Percentiles rank a stretch among this genome's conserved stretches.
Conservation (phyloP, 2,113 vertebrate species). For the Atherinomorus stipes region DNA sequence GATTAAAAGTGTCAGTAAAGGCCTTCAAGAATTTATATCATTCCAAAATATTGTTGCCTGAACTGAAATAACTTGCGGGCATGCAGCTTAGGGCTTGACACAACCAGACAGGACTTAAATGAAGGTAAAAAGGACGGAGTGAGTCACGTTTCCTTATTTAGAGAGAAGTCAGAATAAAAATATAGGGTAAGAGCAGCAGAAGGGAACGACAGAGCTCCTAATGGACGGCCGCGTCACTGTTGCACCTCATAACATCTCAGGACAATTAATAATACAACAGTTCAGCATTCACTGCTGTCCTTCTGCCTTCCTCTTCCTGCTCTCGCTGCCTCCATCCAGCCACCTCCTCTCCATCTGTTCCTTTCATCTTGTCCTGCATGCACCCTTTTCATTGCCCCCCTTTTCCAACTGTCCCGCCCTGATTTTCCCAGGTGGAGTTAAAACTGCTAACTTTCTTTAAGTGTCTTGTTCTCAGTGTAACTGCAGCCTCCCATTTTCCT, state of each 20-base stretch:
- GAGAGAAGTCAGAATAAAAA: slow-evolving; percentile 48
- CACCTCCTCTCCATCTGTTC: slow-evolving; percentile 56
- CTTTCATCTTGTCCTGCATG: slow-evolving; percentile 40
- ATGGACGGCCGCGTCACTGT: slow-evolving; percentile 59
- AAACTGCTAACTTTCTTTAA: slow-evolving; percentile 41
- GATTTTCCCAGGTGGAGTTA: slow-evolving; percentile 43
- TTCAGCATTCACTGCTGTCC: slow-evolving; percentile 30
- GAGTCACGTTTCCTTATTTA: slow-evolving; percentile 65
- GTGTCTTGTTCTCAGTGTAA: slow-evolving; percentile 19
- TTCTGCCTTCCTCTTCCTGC: slow-evolving; percentile 12
- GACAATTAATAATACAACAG: slow-evolving; percentile 73
- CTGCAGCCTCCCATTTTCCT: slow-evolving; percentile 1
- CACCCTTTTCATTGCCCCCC: not conserved
- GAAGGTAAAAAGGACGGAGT: slow-evolving; percentile 26
- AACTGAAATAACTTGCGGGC: slow-evolving; percentile 1
- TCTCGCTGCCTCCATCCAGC: slow-evolving; percentile 30
- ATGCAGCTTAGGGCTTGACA: not conserved
- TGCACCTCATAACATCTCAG: slow-evolving; percentile 62
- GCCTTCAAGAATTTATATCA: not conserved
- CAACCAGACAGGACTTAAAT: not conserved
- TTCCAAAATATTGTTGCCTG: slow-evolving; percentile 1
- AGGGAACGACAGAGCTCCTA: slow-evolving; percentile 44
- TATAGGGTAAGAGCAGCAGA: slow-evolving; percentile 36
- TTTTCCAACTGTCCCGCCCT: not conserved
- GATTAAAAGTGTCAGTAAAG: not conserved